Evolutionary conservation across 1,140 invertebrate genomes (phyloP), one percentile per base, ranked within the genome.

Genomic region (Aleiodes sp.): DNA sequence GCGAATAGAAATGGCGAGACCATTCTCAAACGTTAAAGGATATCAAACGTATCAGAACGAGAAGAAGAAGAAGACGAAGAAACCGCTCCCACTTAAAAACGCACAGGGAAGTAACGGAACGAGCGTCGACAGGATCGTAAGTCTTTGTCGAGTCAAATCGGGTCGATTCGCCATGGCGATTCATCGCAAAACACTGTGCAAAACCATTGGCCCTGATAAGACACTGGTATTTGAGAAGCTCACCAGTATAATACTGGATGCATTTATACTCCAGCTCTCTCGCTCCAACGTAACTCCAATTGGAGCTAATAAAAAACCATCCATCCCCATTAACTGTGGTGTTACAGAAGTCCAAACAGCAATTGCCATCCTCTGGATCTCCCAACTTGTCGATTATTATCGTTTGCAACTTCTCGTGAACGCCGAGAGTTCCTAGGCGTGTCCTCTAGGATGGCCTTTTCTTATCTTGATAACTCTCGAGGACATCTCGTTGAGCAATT

Each of bases 391-490:
- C 65, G 72, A 73, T 73, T 46, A 21, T 73, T 73, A 73, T 73
- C 72, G 41, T 14, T 19, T 16, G 7, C 24, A 12, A 62, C 61
- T 28, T 26, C 33, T 59, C 52, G 52, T 57, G 35, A 21, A n/a
- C 57, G 59, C 26, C 66, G 71, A 77, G 75, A n/a, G n/a, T n/a
- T n/a, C 70, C 72, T 77, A 77, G 77, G 77, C 75, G 76, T 84
- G 80, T 84, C 81, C 80, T 83, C 77, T n/a, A 84, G 77, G 81
- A 84, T 84, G 81, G 79, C 80, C 80, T 84, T 84, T 69, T 82
- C 82, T 84, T 83, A 84, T 84, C 81, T 76, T 69, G 64, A 72
- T 75, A 74, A 76, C 71, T 78, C 75, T 78, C 75, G 79, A 80
- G 79, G 79, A 79, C 79, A 80, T 80, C 79, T 78, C 33, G 74